Base-by-base conservation (phyloP, 2,888 invertebrate species). In the Byasa hedistus region DNA sequence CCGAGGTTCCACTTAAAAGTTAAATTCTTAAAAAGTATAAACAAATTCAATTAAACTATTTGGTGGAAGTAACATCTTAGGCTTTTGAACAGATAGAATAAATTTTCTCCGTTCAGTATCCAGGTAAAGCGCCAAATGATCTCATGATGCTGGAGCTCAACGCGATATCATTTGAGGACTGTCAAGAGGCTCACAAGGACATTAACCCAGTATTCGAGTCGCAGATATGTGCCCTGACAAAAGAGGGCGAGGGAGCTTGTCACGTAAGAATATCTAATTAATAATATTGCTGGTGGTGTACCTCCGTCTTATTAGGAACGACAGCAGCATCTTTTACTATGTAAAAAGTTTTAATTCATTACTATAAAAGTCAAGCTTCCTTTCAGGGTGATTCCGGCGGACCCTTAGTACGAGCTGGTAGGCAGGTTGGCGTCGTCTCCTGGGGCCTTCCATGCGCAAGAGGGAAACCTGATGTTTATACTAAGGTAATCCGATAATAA, bases 171-270 rank as follows among this genome's bases (percentile, higher is more conserved):
- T 86, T 88, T 65, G 88, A 89, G 12, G 85, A 89, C 66, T 94
- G 94, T 70, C 88, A 88, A 69, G 77, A 84, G 12, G 91, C 91
- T 0, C 92, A 93, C 65, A 80, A 84, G 60, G 82, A 83, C n/a
- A 80, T 86, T 12, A 81, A 85, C 57, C 87, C 87, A 0, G 89
- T 94, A 0, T 93, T 91, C 71, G 79, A 89, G 24, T 92, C 93
- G 0, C 93, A 94, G 72, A 82, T 94, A 27, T 94, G 94, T 70
- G 93, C 94, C 0, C 77, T 92, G 21, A 87, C 86, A 0, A 82
- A 86, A 36, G 80, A 82, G 0, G 93, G 93, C 0, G 86, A 92
- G 68, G 94, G 94, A 0, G 92, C 92, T 66, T 92, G 92, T 66
- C 91, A 92, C 75, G 92, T 92, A 68, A 84, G 89, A 79, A 61